A percentile compares a stretch with the other conserved stretches of the same genome.
Conservation (phyloP, 2,888 invertebrate genomes). For the Drosophila mulleri region DNA sequence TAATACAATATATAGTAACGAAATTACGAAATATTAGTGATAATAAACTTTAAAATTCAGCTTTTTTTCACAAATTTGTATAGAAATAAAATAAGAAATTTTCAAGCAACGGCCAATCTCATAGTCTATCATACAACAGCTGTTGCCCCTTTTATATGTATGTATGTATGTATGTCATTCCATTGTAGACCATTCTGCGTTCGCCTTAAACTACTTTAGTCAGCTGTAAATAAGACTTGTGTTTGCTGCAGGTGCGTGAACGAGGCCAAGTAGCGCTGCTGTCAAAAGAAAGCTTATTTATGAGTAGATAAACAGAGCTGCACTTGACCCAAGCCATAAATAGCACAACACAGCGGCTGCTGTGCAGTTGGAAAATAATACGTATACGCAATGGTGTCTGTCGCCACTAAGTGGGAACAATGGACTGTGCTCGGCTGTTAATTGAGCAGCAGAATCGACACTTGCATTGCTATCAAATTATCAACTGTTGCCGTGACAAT, state of each 20-base stretch:
- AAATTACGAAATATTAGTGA: too few species aligned
- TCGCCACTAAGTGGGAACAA: not conserved
- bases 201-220: conserved; percentile 38
- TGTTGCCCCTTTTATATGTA: conserved; percentile 2
- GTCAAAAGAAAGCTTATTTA: not conserved
- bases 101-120: not conserved
- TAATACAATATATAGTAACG: too few species aligned
- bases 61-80: too few species aligned
- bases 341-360: conserved; percentile 14
- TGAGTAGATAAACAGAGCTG: conserved; percentile 26
- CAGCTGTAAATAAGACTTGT: conserved; percentile 17
- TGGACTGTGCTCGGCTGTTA: conserved; percentile 4
- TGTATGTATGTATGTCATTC: not conserved
- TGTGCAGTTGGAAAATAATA: conserved; percentile 2
- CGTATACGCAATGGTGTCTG: conserved; percentile 35
- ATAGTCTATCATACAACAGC: not conserved
- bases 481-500: conserved; percentile 43
- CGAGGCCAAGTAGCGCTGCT: conserved; percentile 43
- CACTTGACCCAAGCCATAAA: conserved; percentile 66
- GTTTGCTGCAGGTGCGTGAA: conserved; percentile 23
- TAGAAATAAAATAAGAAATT: not conserved
- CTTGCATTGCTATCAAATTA: conserved; percentile 19
- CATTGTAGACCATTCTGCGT: conserved; percentile 16
- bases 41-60: too few species aligned
- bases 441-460: conserved; percentile 21